Evolutionary conservation across 2,797 vertebrate species (phyloP).

Genomic region (Pseudochromis fuscus): DNA sequence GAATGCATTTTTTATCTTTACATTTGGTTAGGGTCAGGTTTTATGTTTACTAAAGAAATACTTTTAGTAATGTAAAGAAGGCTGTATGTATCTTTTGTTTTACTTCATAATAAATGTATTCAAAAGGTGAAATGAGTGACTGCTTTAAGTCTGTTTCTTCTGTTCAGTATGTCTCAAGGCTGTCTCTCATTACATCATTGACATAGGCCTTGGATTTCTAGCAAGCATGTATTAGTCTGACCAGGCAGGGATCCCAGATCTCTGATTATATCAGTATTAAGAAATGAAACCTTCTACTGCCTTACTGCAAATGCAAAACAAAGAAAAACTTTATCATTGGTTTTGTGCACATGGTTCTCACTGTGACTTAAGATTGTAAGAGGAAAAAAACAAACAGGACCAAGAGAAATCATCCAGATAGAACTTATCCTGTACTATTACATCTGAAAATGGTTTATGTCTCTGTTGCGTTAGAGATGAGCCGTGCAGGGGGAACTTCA

Average conservation of each 20-base stretch:
- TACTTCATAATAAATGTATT: conserved; percentile 26
- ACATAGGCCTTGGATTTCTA: conserved; percentile 34
- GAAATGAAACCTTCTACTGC: background rate
- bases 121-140: background rate
- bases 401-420: background rate
- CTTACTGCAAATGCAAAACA: background rate
- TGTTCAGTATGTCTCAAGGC: conserved; percentile 37
- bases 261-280: conserved; percentile 2
- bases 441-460: background rate
- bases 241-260: conserved; percentile 1
- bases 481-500: background rate
- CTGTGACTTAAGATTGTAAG: background rate
- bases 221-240: conserved; percentile 13
- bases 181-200: background rate
- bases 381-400: background rate
- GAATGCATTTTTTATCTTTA: background rate
- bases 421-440: background rate
- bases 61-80: background rate
- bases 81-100: background rate
- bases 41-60: background rate
- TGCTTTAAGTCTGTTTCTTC: background rate
- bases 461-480: background rate
- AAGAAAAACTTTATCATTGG: conserved; percentile 7
- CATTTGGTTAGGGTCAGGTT: background rate
- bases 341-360: conserved; percentile 8